Percentiles rank a stretch among this genome's conserved stretches.
These are phyloP conservation scores for Propithecus perrieri DNA, from an alignment of 2,797 vertebrate species.

Conservation along the genomic window DNA sequence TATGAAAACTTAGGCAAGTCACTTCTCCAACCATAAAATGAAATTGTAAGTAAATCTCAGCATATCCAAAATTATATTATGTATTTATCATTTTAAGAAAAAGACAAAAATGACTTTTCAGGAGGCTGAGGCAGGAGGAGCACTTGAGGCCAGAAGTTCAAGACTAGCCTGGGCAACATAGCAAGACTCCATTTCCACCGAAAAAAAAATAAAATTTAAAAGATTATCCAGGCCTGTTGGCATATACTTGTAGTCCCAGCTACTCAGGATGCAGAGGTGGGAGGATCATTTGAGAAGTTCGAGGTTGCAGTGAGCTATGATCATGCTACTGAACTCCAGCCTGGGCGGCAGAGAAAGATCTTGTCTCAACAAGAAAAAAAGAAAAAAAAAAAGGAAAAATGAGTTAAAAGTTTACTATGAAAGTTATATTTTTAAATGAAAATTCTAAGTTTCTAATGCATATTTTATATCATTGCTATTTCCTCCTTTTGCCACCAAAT, in stretches of 20 bases:
- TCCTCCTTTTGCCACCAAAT: not conserved
- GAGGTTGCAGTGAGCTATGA: not conserved
- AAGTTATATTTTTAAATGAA: not conserved
- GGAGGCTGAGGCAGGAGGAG: not conserved
- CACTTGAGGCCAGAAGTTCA: not conserved
- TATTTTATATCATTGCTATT: not conserved
- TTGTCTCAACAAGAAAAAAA: not conserved
- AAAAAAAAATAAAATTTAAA: not conserved
- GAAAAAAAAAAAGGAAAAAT: not conserved
- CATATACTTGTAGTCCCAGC: not conserved
- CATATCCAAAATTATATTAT: not conserved
- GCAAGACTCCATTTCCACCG: not conserved
- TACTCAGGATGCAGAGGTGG: not conserved
- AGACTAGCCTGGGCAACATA: not conserved
- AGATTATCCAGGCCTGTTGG: not conserved
- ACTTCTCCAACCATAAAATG: not conserved
- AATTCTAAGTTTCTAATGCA: not conserved
- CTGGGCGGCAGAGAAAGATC: not conserved
- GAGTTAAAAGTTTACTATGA: not conserved
- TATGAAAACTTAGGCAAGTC: not conserved
- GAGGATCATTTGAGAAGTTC: not conserved
- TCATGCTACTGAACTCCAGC: not conserved
- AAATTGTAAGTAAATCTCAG: not conserved
- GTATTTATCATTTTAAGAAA: not conserved
- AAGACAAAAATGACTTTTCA: not conserved